A percentile compares a stretch with the other conserved stretches of the same genome.
phyloP scores from a whole-genome alignment of 2,797 vertebrate species.

The Poeciliopsis presidionis region DNA sequence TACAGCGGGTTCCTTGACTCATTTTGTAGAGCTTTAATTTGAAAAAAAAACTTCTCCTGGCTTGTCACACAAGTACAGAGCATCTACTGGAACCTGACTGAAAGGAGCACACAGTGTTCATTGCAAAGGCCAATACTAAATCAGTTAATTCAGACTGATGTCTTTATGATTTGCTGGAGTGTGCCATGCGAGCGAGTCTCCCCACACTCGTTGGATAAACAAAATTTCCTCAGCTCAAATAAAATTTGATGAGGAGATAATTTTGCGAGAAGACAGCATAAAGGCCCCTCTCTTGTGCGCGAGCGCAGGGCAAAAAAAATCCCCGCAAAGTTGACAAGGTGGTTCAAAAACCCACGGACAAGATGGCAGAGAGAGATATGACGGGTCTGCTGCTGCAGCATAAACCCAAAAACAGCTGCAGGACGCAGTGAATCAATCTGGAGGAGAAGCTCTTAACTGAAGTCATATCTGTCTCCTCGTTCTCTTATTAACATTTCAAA shows the following conservation, averaged over 20 bases:
- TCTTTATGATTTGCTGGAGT: conserved; percentile 70
- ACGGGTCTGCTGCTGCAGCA: conserved; percentile 35
- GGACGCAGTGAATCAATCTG: not conserved
- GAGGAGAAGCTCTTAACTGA: not conserved
- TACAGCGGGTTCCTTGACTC: conserved; percentile 56
- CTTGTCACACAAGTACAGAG: conserved; percentile 64
- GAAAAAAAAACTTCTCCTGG: conserved; percentile 35
- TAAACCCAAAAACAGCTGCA: conserved; percentile 6
- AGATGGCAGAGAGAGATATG: conserved; percentile 56
- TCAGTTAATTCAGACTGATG: conserved; percentile 67
- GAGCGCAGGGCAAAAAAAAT: conserved; percentile 10
- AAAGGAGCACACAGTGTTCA: conserved; percentile 47
- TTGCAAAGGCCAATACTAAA: conserved; percentile 50
- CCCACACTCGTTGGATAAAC: conserved; percentile 68
- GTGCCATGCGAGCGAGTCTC: conserved; percentile 49
- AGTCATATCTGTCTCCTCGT: not conserved
- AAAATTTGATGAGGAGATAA: conserved; percentile 81
- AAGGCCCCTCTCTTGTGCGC: conserved; percentile 68
- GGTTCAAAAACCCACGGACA: conserved; percentile 45
- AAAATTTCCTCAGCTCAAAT: conserved; percentile 72
- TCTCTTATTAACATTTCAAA: not conserved
- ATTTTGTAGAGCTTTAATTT: conserved; percentile 36
- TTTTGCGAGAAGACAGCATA: conserved; percentile 71
- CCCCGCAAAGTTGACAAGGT: conserved; percentile 25
- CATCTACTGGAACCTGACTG: conserved; percentile 55